Conservation (phyloP, 2,113 vertebrate genomes). For the Piaya cayana region DNA sequence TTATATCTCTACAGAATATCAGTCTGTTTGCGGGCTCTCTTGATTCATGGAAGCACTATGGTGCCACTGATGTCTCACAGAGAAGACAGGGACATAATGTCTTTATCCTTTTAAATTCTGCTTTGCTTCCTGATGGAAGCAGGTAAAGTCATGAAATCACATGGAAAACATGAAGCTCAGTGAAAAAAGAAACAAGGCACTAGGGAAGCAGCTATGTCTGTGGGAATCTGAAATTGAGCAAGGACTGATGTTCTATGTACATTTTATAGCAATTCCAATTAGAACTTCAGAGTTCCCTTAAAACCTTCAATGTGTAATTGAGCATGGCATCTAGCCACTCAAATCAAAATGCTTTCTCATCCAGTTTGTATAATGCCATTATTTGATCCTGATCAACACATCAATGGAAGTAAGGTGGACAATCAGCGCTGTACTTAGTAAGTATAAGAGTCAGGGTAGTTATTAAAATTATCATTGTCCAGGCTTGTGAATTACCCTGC, state of each 20-base stretch:
- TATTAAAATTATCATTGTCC: not conserved
- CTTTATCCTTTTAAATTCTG: not conserved
- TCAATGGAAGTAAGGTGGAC: not conserved
- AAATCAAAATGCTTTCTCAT: not conserved
- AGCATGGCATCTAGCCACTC: not conserved
- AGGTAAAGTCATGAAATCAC: not conserved
- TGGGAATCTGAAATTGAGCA: not conserved
- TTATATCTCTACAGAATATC: not conserved
- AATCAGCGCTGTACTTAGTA: not conserved
- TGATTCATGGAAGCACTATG: not conserved
- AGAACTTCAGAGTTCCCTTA: not conserved
- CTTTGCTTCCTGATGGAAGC: not conserved
- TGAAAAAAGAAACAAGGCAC: not conserved
- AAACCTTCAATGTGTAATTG: not conserved
- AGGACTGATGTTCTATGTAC: not conserved
- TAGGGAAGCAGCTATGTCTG: not conserved
- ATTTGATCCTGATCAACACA: not conserved
- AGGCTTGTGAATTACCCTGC: not conserved
- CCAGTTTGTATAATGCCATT: not conserved
- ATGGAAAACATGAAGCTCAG: not conserved
- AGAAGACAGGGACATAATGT: not conserved
- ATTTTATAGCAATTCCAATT: not conserved
- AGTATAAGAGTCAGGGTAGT: not conserved
- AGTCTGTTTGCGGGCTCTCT: not conserved
- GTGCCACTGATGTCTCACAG: not conserved